Conservation (phyloP, 2,888 invertebrate genomes). For the Lymantria monacha region DNA sequence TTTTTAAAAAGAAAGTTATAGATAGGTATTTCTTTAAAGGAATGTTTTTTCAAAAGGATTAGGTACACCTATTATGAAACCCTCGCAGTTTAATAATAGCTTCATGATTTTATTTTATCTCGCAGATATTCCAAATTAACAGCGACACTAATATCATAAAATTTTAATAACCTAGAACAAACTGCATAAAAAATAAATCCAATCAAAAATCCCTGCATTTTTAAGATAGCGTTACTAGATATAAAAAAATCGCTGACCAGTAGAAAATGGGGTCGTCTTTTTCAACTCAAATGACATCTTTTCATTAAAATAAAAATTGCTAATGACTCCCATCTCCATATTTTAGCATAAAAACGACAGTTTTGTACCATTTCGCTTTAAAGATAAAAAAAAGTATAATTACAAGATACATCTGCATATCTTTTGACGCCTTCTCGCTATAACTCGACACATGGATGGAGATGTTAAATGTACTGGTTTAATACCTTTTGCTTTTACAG, state of each 20-base stretch:
- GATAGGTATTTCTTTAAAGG: too few species aligned
- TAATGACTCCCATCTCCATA: constrained; percentile 79
- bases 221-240: constrained; percentile 46
- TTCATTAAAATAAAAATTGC: constrained; percentile 74
- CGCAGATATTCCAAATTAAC: constrained; percentile 20
- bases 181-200: constrained; percentile 29
- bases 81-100: not conserved
- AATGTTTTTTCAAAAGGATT: too few species aligned
- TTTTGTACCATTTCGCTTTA: constrained; percentile 55
- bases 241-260: constrained; percentile 68
- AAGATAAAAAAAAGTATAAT: constrained; percentile 55
- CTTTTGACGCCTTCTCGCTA: constrained; percentile 60
- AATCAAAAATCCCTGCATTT: constrained; percentile 30
- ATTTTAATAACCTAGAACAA: constrained; percentile 14
- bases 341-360: constrained; percentile 76
- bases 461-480: constrained; percentile 53
- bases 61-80: too few species aligned
- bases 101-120: constrained; percentile 2
- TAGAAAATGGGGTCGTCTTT: constrained; percentile 41
- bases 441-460: constrained; percentile 63
- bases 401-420: constrained; percentile 70
- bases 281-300: constrained; percentile 55
- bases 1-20: too few species aligned
- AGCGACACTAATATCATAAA: constrained; percentile 2
- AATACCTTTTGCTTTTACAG: constrained; percentile 43